phyloP scores from a whole-genome alignment of 2,888 invertebrate genomes.

The Apodemia duryi region DNA sequence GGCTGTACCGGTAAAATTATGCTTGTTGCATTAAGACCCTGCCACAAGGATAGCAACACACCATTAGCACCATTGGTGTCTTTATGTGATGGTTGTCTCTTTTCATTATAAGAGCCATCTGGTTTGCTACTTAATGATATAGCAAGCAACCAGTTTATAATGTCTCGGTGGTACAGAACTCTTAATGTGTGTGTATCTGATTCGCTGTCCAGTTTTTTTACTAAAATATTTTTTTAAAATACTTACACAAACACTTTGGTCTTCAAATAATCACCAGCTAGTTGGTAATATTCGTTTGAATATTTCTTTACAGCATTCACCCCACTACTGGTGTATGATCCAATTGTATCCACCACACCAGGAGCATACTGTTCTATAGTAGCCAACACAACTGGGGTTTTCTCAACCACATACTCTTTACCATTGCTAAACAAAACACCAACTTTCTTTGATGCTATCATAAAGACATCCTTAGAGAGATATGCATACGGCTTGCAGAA shows the following conservation, averaged over 20 bases:
- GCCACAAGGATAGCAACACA: too few species aligned
- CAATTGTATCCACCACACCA: constrained; percentile 82
- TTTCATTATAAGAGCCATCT: too few species aligned
- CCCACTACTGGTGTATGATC: constrained; percentile 64
- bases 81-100: too few species aligned
- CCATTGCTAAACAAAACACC: constrained; percentile 67
- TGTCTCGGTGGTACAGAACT: too few species aligned
- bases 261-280: constrained; percentile 81
- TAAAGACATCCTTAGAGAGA: constrained; percentile 78
- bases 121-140: too few species aligned
- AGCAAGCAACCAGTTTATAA: too few species aligned
- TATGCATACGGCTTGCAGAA: constrained; percentile 81
- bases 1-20: too few species aligned
- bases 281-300: constrained; percentile 71
- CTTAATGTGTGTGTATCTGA: too few species aligned
- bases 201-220: too few species aligned
- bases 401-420: constrained; percentile 71
- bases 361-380: constrained; percentile 85
- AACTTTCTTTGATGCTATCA: constrained; percentile 74
- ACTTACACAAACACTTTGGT: constrained; percentile 91
- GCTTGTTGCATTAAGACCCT: too few species aligned
- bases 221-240: constrained; percentile 21
- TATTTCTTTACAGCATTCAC: constrained; percentile 67
- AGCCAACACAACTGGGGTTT: constrained; percentile 62
- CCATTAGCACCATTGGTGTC: too few species aligned